phyloP scores from a whole-genome alignment of 1,140 invertebrate species.

The Helicoverpa armigera region DNA sequence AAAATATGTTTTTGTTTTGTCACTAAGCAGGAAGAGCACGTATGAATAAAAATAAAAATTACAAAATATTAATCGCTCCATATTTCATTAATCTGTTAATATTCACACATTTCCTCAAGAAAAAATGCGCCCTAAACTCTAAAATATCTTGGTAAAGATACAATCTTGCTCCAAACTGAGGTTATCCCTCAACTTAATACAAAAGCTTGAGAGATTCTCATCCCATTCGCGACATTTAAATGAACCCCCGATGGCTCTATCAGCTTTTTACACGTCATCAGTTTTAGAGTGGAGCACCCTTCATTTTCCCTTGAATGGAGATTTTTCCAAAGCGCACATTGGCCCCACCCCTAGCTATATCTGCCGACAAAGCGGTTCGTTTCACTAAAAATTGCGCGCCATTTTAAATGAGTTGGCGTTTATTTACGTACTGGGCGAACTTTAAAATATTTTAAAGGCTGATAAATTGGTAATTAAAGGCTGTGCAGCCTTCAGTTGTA shows the following conservation, averaged over 20 bases:
- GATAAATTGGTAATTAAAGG: slow-evolving; percentile 21
- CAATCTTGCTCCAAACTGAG: slow-evolving; percentile 31
- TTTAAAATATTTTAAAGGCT: slow-evolving; percentile 32
- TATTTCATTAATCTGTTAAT: too few species aligned
- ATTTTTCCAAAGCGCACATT: slow-evolving; percentile 56
- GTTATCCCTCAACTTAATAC: slow-evolving; percentile 47
- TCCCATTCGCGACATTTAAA: slow-evolving; percentile 68
- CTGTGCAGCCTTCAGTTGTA: slow-evolving; percentile 8
- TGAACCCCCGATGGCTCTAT: slow-evolving; percentile 71
- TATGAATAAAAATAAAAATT: too few species aligned
- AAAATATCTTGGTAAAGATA: slow-evolving; percentile 21
- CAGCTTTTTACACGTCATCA: slow-evolving; percentile 76
- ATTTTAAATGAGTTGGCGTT: slow-evolving; percentile 46
- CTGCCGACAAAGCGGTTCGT: slow-evolving; percentile 56
- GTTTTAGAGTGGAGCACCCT: slow-evolving; percentile 69
- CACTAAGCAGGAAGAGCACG: too few species aligned
- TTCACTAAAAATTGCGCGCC: slow-evolving; percentile 54
- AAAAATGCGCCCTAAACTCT: slow-evolving; percentile 2
- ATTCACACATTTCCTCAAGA: background rate
- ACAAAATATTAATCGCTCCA: too few species aligned
- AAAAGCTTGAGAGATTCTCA: slow-evolving; percentile 59
- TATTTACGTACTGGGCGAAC: slow-evolving; percentile 16
- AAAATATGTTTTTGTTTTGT: too few species aligned
- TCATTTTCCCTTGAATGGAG: slow-evolving; percentile 63
- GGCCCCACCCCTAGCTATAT: slow-evolving; percentile 46